Evolutionary conservation across 2,888 invertebrate species (phyloP).

Genomic region (Pimpla rufipes): DNA sequence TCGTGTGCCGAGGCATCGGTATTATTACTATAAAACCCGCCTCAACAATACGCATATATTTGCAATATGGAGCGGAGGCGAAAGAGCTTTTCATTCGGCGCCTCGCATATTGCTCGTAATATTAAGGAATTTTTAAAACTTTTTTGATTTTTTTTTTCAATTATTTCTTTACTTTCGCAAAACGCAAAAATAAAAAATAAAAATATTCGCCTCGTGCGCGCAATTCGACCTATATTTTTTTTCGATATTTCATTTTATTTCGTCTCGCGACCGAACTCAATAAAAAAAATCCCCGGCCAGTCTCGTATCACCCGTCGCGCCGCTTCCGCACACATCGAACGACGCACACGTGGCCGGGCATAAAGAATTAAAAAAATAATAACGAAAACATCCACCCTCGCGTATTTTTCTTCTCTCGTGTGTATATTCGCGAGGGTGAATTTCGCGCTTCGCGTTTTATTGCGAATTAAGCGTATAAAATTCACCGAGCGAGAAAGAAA

Average conservation of each 20-base stretch:
- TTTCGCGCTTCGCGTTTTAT: slow-evolving; percentile 74
- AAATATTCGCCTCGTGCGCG: too few relatives aligned
- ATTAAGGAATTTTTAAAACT: too few relatives aligned
- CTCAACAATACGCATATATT: slow-evolving; percentile 26
- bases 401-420: slow-evolving; percentile 43
- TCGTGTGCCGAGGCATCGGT: slow-evolving; percentile 36
- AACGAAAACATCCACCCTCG: slow-evolving; percentile 40
- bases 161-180: too few relatives aligned
- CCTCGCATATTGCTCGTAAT: too few relatives aligned
- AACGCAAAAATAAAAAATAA: too few relatives aligned
- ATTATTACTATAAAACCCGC: slow-evolving; percentile 47
- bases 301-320: too few relatives aligned
- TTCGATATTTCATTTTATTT: not conserved
- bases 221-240: too few relatives aligned
- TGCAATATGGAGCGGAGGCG: slow-evolving; percentile 25
- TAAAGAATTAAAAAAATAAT: slow-evolving; percentile 77
- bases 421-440: slow-evolving; percentile 58
- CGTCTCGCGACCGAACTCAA: slow-evolving; percentile 32
- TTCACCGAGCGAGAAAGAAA: slow-evolving; percentile 74
- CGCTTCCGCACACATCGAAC: not conserved
- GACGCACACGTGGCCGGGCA: slow-evolving; percentile 38
- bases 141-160: too few relatives aligned
- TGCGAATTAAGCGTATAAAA: slow-evolving; percentile 77
- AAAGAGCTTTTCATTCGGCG: not conserved
- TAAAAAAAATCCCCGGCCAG: too few relatives aligned